These are phyloP conservation scores for Hyperopisus bebe DNA, from an alignment of 2,113 vertebrate species.

Conservation along the genomic window DNA sequence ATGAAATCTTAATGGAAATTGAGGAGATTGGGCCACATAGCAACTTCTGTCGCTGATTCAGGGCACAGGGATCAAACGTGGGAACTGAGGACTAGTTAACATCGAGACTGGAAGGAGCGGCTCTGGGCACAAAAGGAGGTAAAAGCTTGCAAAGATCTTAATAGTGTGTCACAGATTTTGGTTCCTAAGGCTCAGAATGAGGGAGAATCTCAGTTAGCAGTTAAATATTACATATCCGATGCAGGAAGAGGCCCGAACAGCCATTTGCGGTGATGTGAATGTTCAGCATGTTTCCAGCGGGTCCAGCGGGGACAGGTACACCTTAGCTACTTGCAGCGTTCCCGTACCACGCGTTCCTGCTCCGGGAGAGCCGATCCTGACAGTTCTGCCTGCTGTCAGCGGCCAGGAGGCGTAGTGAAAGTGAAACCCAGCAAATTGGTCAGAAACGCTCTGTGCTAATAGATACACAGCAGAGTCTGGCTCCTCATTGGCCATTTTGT, in stretches of 20 bases:
- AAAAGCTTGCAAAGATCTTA: background rate
- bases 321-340: background rate
- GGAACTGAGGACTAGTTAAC: background rate
- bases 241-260: background rate
- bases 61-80: background rate
- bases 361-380: background rate
- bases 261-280: background rate
- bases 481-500: constrained; percentile 9
- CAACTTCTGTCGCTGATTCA: background rate
- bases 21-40: background rate
- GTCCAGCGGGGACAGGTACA: background rate
- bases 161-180: background rate
- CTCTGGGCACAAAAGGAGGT: background rate
- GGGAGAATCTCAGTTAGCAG: background rate
- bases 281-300: background rate
- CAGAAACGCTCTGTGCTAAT: background rate
- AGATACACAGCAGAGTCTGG: background rate
- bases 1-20: background rate
- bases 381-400: constrained; percentile 1
- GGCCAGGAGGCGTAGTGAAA: background rate
- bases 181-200: background rate
- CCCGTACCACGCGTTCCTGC: background rate
- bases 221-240: background rate
- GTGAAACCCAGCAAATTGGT: constrained; percentile 12
- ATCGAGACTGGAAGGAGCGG: background rate